Evolutionary conservation across 2,888 invertebrate genomes (phyloP).

Genomic region (Pristionchus fissidentatus): DNA sequence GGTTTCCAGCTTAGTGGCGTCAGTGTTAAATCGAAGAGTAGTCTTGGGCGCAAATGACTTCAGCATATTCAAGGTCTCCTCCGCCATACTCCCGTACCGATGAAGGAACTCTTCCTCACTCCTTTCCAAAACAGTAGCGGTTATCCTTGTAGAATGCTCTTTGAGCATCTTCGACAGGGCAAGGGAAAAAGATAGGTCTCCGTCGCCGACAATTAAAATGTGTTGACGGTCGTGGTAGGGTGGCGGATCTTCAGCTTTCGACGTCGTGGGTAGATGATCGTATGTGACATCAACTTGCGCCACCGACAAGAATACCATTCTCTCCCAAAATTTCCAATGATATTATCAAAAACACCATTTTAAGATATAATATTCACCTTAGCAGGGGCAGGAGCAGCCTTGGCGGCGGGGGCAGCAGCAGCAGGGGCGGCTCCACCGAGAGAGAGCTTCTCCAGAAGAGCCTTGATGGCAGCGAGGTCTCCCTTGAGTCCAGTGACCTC

Average conservation of each 20-base stretch:
- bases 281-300: background rate
- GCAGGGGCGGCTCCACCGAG: constrained; percentile 45
- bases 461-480: constrained; percentile 56
- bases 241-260: constrained; percentile 2
- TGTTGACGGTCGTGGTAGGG: constrained; percentile 3
- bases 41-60: constrained; percentile 51
- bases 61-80: constrained; percentile 50
- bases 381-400: constrained; percentile 29
- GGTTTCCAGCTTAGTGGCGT: constrained; percentile 59
- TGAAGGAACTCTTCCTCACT: constrained; percentile 51
- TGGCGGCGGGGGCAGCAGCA: background rate
- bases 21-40: constrained; percentile 54
- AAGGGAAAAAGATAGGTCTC: constrained; percentile 63
- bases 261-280: constrained; percentile 3
- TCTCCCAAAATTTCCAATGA: background rate
- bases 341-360: background rate
- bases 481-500: constrained; percentile 57
- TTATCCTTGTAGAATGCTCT: constrained; percentile 41
- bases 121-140: constrained; percentile 61
- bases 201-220: constrained; percentile 61
- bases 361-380: constrained; percentile 19
- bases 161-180: constrained; percentile 51
- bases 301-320: constrained; percentile 27
- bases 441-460: constrained; percentile 57
- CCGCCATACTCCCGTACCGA: constrained; percentile 50